Evolutionary conservation across 2,113 vertebrate genomes (phyloP), one percentile per base, ranked within the genome.

Genomic region (Thermophis baileyi): DNA sequence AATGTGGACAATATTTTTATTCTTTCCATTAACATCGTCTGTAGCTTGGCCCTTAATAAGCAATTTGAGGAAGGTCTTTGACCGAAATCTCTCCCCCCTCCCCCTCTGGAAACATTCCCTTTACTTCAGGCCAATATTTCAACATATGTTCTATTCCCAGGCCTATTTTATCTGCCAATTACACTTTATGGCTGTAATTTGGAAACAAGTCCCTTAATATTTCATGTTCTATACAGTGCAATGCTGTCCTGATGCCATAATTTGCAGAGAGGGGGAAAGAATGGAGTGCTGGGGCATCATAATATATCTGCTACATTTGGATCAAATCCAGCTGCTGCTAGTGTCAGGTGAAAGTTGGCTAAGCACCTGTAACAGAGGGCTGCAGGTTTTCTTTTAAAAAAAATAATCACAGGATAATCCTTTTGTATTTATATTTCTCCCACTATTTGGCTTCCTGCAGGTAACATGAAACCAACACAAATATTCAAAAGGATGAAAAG

Each of bases 141-240:
- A 49, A 49, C 18, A 0, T 0, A 27, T 0, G 12, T 87, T 55
- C 69, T 89, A 47, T 92, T 91, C 55, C 87, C 25, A 16, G 40
- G 18, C 55, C 92, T 74, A 2, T 7, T 22, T 93, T 91, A 90
- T 60, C 89, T 94, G 88, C 88, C 94, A 88, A 12, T 92, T 74
- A 86, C 90, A 86, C 24, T 92, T 94, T 94, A 93, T 81, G 90
- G 92, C 63, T 94, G 89, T 1, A 0, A 49, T 94, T 95, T 94
- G 88, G 86, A 92, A 93, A 91, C 40, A 5, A 60, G 35, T 81
- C 91, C 88, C 55, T 96, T 91, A 44, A 94, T 95, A 92, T 89
- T 87, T 55, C 91, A 46, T 54, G 18, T 53, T 94, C 49, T 93
- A 87, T 91, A 46, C 14, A 74, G 92, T 81, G 47, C 22, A 85